Base-by-base conservation (phyloP, 2,888 invertebrate genomes). In the Drepana falcataria region DNA sequence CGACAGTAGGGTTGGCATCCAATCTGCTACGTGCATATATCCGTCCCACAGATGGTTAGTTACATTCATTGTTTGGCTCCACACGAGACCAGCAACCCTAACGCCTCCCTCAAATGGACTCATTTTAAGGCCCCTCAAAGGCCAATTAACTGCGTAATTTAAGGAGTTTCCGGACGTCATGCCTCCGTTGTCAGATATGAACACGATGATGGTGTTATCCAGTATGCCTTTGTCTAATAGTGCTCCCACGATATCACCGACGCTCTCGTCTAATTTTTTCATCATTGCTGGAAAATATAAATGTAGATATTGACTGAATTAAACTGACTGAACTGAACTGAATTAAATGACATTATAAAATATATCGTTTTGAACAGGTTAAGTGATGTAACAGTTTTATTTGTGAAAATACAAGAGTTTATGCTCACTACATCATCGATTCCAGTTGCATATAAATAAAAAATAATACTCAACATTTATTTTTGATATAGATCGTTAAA, bases 131-230 rank as follows among this genome's bases (percentile, higher is more conserved):
- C 96, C 96, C 78, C 95, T 91, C 7, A 96, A 78, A n/a, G 96
- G 96, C 91, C 93, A 95, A 83, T 96, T 96, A 33, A 95, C 95
- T 6, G 94, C 96, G 52, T 93, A 93, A 81, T 97, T 98, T 52
- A 91, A 77, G 71, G 94, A 93, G 52, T 92, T 69, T 0, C 96
- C 97, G 55, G 92, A 87, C 0, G 96, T 94, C 52, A 96, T 96
- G 0, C 95, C 96, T 0, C 97, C 97, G 77, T 98, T 98, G 77
- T 98, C 98, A 7, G 97, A 95, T 65, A 95, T 93, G 77, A 98
- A 98, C 1, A 97, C 82, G 53, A 98, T 92, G 49, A 98, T 93
- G 0, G 97, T 95, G 75, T 98, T 95, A 48, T 96, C 89, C 61
- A 98, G 86, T 84, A 97, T 94, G 2, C 92, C 91, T 56, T 93